Conservation (phyloP, 2,888 invertebrate species). For the Alloscopus bannaensis region DNA sequence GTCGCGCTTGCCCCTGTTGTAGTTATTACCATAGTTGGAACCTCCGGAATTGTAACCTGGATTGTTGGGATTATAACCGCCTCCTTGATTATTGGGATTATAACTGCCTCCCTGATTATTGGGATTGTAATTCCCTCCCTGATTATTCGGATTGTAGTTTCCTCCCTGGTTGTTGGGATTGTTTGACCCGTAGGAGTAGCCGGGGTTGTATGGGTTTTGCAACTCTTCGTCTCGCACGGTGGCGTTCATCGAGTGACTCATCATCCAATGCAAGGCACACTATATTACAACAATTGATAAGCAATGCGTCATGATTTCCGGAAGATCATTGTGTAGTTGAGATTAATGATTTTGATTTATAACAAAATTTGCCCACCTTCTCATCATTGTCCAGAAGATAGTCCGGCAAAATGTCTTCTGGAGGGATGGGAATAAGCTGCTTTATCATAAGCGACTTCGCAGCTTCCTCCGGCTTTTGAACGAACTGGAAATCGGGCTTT, state of each 20-base stretch:
- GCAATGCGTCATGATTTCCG: neutral
- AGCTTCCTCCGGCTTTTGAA: conserved; percentile 53
- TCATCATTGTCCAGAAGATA: conserved; percentile 71
- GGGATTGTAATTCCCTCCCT: conserved; percentile 30
- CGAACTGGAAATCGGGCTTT: conserved; percentile 60
- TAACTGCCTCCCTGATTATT: conserved; percentile 18
- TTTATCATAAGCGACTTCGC: conserved; percentile 62
- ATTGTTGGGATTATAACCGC: conserved; percentile 14
- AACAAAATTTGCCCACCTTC: conserved; percentile 51
- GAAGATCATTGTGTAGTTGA: neutral
- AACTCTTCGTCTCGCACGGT: conserved; percentile 70
- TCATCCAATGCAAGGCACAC: conserved; percentile 73
- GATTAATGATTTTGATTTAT: neutral
- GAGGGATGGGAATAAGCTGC: conserved; percentile 56
- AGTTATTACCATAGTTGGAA: conserved; percentile 7
- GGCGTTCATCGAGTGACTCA: conserved; percentile 70
- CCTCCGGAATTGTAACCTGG: neutral
- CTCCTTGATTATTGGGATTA: conserved; percentile 9
- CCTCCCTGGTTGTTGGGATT: neutral
- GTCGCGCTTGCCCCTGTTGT: conserved; percentile 26
- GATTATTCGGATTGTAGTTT: conserved; percentile 11
- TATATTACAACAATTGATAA: conserved; percentile 8
- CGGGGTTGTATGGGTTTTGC: neutral
- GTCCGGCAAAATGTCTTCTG: conserved; percentile 62
- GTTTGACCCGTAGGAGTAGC: neutral